These are phyloP conservation scores for Lanistes nyassanus DNA, from an alignment of 1,140 invertebrate species.

Conservation along the genomic window DNA sequence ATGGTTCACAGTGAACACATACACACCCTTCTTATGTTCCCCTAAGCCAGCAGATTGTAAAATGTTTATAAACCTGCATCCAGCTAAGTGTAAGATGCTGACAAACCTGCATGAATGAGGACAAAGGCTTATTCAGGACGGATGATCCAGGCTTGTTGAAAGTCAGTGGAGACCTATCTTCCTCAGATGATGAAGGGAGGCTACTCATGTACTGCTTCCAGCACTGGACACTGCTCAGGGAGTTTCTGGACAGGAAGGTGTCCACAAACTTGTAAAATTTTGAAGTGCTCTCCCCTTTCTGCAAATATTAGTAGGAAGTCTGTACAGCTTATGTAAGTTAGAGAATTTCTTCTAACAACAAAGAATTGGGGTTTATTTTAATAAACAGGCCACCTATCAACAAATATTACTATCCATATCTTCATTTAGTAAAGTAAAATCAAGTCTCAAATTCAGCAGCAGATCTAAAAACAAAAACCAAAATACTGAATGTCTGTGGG, in stretches of 20 bases:
- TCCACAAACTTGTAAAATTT: slow-evolving; percentile 53
- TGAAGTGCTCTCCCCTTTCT: slow-evolving; percentile 34
- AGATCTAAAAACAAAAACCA: too few relatives aligned
- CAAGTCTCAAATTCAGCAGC: too few relatives aligned
- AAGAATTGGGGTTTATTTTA: too few relatives aligned
- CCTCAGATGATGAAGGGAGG: slow-evolving; percentile 49
- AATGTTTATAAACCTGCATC: too few relatives aligned
- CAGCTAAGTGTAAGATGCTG: too few relatives aligned
- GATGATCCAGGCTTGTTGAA: slow-evolving; percentile 39
- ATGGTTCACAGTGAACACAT: neutral
- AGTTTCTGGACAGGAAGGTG: slow-evolving; percentile 59
- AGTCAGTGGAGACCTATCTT: slow-evolving; percentile 41
- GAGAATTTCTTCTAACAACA: too few relatives aligned
- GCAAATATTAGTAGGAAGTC: neutral
- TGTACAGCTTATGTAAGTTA: too few relatives aligned
- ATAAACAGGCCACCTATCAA: too few relatives aligned
- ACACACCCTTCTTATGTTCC: neutral
- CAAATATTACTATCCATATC: too few relatives aligned
- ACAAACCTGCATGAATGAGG: slow-evolving; percentile 58
- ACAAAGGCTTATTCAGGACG: slow-evolving; percentile 58
- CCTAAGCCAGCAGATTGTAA: neutral
- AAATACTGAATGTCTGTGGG: too few relatives aligned
- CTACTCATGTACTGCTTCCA: slow-evolving; percentile 45
- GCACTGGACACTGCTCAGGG: slow-evolving; percentile 53
- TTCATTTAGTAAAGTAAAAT: too few relatives aligned